Evolutionary conservation across 2,888 invertebrate genomes (phyloP), one percentile per base, ranked within the genome.

Genomic region (Dryobota labecula): DNA sequence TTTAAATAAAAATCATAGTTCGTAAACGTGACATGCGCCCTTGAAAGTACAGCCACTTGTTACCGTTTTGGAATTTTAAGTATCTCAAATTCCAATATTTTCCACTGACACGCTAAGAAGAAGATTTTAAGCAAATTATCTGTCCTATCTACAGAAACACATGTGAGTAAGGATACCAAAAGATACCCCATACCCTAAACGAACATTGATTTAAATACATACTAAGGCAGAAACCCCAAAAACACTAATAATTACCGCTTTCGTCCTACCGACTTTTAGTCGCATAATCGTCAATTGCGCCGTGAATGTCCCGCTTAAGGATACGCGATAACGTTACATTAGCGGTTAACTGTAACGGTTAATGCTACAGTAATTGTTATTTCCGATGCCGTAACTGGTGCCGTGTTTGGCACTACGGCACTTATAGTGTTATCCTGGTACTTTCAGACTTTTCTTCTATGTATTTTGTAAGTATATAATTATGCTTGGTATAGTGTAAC

Each of bases 281-380:
- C 74, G 57, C 61, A 58, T 75, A 72, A 62, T 66, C 67, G 73
- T 76, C 58, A 69, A 69, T 83, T 60, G 82, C 43, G 11, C 2
- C 15, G 54, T 69, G 75, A 82, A 70, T 81, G 84, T 80, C 79
- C 72, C 78, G 70, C 73, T 64, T 76, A 76, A 80, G 79, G 79
- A 82, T 78, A 80, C 80, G 73, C 81, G 89, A 92, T 93, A 91
- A 91, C 89, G 90, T 86, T 91, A 90, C 92, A 93, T 94, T 94
- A 93, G 92, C 90, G 90, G 90, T 83, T 83, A 87, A 89, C 91
- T 88, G 89, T 93, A 92, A 93, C 91, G 86, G 90, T 92, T 90
- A 92, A 90, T 91, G 92, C 92, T 92, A 93, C 88, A 90, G 90
- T 94, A 94, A 95, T 91, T 93, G 94, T 94, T 94, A 94, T 93